Conservation (phyloP, 2,888 invertebrate species). For the Colletes collaris region DNA sequence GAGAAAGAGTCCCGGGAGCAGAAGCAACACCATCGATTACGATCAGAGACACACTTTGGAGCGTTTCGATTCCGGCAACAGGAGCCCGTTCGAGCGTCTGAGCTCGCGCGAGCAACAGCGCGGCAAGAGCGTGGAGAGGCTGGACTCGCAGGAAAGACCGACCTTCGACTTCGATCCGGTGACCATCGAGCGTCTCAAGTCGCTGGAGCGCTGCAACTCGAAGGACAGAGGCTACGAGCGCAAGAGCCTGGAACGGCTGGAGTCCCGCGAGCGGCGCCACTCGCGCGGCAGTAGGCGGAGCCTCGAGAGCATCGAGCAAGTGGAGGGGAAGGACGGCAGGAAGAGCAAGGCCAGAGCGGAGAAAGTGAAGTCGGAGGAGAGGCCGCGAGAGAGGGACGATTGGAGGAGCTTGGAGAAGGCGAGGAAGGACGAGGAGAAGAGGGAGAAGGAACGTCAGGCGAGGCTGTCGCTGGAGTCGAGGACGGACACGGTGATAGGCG, state of each 20-base stretch:
- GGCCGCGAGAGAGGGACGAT: slow-evolving; percentile 79
- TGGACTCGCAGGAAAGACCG: slow-evolving; percentile 73
- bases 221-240: slow-evolving; percentile 55
- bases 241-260: slow-evolving; percentile 64
- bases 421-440: slow-evolving; percentile 77
- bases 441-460: slow-evolving; percentile 75
- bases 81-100: slow-evolving; percentile 72
- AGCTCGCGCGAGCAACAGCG: slow-evolving; percentile 61
- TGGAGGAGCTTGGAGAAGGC: slow-evolving; percentile 80
- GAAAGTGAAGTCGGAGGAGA: slow-evolving; percentile 72
- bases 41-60: slow-evolving; percentile 78
- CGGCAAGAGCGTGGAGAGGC: slow-evolving; percentile 77
- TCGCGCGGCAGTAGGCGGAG: slow-evolving; percentile 72
- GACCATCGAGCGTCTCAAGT: slow-evolving; percentile 75
- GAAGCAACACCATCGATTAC: slow-evolving; percentile 68
- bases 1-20: slow-evolving; percentile 60
- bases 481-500: slow-evolving; percentile 73
- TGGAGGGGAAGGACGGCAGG: slow-evolving; percentile 66
- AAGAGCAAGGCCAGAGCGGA: slow-evolving; percentile 55
- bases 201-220: slow-evolving; percentile 63
- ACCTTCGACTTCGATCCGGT: slow-evolving; percentile 79
- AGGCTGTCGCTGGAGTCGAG: slow-evolving; percentile 75
- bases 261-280: slow-evolving; percentile 71
- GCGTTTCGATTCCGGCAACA: slow-evolving; percentile 73
- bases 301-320: slow-evolving; percentile 72